phyloP scores from a whole-genome alignment of 2,113 vertebrate genomes.

The Peromyscus californicus region DNA sequence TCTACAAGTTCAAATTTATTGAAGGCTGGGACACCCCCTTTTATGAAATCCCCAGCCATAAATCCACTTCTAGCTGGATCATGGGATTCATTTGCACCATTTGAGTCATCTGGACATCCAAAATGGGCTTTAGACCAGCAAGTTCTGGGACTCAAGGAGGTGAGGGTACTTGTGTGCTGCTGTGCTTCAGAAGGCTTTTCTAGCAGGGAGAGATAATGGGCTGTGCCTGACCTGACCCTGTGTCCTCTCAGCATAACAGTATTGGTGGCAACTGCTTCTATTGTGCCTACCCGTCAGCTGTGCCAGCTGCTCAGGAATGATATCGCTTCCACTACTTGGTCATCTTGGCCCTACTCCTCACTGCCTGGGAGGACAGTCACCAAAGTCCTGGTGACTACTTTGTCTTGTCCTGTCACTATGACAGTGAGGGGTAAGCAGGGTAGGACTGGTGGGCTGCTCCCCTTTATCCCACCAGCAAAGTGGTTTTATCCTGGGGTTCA shows the following conservation, averaged over 20 bases:
- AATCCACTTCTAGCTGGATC: slow-evolving; percentile 74
- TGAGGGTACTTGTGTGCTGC: background rate
- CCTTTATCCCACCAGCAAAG: fast-evolving
- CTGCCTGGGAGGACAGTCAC: background rate
- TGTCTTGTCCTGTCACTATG: slow-evolving; percentile 83
- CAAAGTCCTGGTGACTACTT: slow-evolving; percentile 60
- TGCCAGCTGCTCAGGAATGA: slow-evolving; percentile 83
- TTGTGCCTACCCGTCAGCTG: slow-evolving; percentile 74
- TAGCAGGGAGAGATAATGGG: fast-evolving
- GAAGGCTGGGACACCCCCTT: fast-evolving
- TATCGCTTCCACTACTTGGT: slow-evolving; percentile 87
- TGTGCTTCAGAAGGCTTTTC: background rate
- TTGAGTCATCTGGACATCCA: slow-evolving; percentile 20
- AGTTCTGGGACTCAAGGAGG: slow-evolving; percentile 52
- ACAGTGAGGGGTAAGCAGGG: slow-evolving; percentile 15
- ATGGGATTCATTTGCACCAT: slow-evolving; percentile 67
- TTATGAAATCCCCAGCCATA: fast-evolving
- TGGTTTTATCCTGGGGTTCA: background rate
- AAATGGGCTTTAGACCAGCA: slow-evolving; percentile 87
- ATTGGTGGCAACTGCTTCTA: slow-evolving; percentile 82
- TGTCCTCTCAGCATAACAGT: slow-evolving; percentile 82
- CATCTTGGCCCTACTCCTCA: slow-evolving; percentile 80
- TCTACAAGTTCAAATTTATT: slow-evolving; percentile 77
- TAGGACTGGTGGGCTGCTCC: background rate
- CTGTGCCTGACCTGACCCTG: background rate